These are phyloP conservation scores for Notocelia uddmanniana DNA, from an alignment of 2,888 invertebrate species.

Conservation along the genomic window DNA sequence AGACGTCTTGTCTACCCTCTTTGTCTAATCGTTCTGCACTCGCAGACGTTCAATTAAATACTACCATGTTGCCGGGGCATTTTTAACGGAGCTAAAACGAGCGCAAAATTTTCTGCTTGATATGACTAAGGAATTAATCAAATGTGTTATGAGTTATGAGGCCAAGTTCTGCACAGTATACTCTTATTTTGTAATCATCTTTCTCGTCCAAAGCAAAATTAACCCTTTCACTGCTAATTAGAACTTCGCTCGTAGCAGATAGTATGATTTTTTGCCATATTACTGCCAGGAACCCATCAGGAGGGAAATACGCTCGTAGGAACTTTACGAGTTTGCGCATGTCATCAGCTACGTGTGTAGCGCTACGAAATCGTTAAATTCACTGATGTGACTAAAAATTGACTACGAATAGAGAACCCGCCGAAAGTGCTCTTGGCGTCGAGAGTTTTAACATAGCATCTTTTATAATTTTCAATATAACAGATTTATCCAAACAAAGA, in stretches of 20 bases:
- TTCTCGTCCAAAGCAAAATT: neutral
- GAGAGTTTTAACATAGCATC: neutral
- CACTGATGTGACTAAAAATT: too few relatives aligned
- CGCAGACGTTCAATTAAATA: conserved; percentile 60
- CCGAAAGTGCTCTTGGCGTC: neutral
- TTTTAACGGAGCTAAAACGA: conserved; percentile 23
- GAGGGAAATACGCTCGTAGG: neutral
- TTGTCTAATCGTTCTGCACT: conserved; percentile 66
- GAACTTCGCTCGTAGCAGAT: neutral
- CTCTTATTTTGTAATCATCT: neutral
- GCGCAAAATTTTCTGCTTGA: neutral
- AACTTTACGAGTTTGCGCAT: neutral
- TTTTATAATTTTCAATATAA: neutral
- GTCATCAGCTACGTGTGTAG: neutral
- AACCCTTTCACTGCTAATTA: neutral
- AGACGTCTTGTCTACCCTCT: conserved; percentile 73
- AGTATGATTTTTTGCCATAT: neutral
- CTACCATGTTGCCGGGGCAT: conserved; percentile 16
- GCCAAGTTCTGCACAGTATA: neutral
- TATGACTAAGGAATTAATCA: neutral
- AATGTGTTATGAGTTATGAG: conserved; percentile 2
- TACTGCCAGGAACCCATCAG: neutral
- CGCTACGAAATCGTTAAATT: neutral
- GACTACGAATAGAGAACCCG: neutral
- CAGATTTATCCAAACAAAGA: neutral